Conservation (phyloP, 2,888 invertebrate species). For the Aromia moschata region DNA sequence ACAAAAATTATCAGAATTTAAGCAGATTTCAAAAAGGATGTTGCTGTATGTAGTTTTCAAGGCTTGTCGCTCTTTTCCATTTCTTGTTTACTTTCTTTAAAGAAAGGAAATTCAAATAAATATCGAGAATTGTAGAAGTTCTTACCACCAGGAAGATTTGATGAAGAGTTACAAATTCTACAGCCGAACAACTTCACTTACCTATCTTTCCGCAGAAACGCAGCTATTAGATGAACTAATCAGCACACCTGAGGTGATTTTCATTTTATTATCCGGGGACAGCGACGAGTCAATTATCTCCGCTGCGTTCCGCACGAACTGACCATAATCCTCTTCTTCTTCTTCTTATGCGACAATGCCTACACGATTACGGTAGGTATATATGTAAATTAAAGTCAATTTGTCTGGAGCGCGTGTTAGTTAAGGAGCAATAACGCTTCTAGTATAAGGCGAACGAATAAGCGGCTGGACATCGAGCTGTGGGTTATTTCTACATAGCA, state of each 20-base stretch:
- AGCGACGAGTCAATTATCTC: slow-evolving; percentile 26
- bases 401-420: slow-evolving; percentile 23
- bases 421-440: slow-evolving; percentile 22
- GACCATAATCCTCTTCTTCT: slow-evolving; percentile 28
- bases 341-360: slow-evolving; percentile 31
- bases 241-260: neutral
- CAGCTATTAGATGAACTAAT: neutral
- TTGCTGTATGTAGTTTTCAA: too few species aligned
- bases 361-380: slow-evolving; percentile 30
- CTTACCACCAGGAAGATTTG: too few species aligned
- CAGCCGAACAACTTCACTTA: too few species aligned
- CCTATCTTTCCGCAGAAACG: neutral
- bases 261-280: slow-evolving; percentile 1
- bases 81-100: too few species aligned
- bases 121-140: too few species aligned
- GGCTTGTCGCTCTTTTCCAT: too few species aligned
- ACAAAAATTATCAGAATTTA: too few species aligned
- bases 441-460: slow-evolving; percentile 15
- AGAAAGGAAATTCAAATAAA: too few species aligned
- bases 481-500: slow-evolving; percentile 28
- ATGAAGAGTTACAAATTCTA: too few species aligned
- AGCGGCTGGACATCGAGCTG: slow-evolving; percentile 21
- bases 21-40: too few species aligned
- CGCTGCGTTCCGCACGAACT: slow-evolving; percentile 22
- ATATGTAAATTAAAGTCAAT: slow-evolving; percentile 34